Conservation (phyloP, 2,888 invertebrate species). For the Eristalinus aeneus region DNA sequence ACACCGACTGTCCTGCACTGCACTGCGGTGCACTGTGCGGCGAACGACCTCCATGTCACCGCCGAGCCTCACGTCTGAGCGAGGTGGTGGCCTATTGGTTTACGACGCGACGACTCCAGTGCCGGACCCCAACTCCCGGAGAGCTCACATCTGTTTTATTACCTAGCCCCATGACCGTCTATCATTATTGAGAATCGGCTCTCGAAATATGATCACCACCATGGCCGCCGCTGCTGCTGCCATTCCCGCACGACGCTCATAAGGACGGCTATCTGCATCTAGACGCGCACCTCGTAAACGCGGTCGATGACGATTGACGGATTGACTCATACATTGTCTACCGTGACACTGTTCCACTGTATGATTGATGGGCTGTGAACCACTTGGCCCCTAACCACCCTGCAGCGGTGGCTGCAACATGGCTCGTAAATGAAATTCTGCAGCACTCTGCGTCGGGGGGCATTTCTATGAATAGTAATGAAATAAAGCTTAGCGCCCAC, state of each 20-base stretch:
- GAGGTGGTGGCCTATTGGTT: slow-evolving; percentile 65
- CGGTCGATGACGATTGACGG: slow-evolving; percentile 26
- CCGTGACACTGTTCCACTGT: slow-evolving; percentile 43
- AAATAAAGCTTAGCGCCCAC: slow-evolving; percentile 53
- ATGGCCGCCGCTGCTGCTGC: not conserved
- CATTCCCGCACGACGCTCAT: not conserved
- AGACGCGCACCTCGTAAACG: slow-evolving; percentile 10
- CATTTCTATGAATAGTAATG: slow-evolving; percentile 61
- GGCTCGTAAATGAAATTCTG: slow-evolving; percentile 49
- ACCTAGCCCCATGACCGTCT: slow-evolving; percentile 58
- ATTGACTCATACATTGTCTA: slow-evolving; percentile 29
- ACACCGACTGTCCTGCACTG: slow-evolving; percentile 24
- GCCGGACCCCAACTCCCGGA: slow-evolving; percentile 38
- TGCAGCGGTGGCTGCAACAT: slow-evolving; percentile 8
- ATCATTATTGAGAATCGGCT: slow-evolving; percentile 66
- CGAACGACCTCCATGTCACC: not conserved
- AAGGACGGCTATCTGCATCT: slow-evolving; percentile 47
- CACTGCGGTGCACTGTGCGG: not conserved
- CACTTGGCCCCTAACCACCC: slow-evolving; percentile 30
- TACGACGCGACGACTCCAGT: slow-evolving; percentile 32
- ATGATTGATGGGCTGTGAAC: slow-evolving; percentile 57
- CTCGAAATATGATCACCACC: slow-evolving; percentile 24
- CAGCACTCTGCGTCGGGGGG: not conserved
- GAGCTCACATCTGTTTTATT: slow-evolving; percentile 68
- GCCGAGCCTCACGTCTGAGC: slow-evolving; percentile 3